phyloP scores from a whole-genome alignment of 1,140 invertebrate species.

The Eulimnadia texana region DNA sequence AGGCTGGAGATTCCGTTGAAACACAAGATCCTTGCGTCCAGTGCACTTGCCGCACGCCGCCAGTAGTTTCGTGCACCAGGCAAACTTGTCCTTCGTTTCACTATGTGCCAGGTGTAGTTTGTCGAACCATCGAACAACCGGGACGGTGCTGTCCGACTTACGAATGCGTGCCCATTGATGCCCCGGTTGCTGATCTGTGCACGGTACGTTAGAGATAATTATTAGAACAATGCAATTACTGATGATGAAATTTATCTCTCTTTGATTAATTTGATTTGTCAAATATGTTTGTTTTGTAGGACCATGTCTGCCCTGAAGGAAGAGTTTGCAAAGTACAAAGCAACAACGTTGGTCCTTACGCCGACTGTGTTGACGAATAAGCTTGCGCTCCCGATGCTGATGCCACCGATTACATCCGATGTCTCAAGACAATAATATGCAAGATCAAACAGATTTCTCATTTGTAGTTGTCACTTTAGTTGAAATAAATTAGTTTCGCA shows the following conservation, averaged over 20 bases:
- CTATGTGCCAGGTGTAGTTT: not conserved
- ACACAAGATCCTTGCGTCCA: not conserved
- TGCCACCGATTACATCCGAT: no score
- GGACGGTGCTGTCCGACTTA: conserved; percentile 6
- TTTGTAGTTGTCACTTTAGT: no score
- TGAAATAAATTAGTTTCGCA: no score
- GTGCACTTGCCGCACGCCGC: conserved; percentile 9
- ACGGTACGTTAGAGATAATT: not conserved
- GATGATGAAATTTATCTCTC: not conserved
- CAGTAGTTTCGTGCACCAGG: conserved; percentile 4
- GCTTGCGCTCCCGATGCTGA: no score
- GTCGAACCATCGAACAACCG: not conserved
- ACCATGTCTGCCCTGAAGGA: no score
- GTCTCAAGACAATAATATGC: no score
- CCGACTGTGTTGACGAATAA: no score
- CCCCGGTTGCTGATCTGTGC: not conserved
- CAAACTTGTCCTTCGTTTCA: not conserved
- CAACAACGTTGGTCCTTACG: no score
- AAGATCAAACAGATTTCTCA: no score
- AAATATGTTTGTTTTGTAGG: not conserved
- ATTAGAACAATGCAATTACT: no score
- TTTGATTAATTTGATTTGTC: not conserved
- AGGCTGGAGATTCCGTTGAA: conserved; percentile 1
- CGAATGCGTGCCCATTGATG: not conserved
- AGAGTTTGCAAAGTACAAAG: no score